phyloP scores from a whole-genome alignment of 2,888 invertebrate species.

The Caenorhabditis sp. region DNA sequence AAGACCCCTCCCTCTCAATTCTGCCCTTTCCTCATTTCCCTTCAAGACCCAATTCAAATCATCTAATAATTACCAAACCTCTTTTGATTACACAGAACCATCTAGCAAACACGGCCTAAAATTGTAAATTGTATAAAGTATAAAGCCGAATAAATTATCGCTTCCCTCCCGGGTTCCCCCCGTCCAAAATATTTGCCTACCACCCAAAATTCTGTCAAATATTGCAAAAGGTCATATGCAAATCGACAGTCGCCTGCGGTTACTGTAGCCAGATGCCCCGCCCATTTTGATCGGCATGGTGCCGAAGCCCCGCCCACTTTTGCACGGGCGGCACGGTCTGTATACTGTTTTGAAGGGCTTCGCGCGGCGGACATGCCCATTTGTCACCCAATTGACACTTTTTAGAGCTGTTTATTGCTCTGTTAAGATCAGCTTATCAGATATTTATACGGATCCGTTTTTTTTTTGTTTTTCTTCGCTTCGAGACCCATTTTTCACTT shows the following conservation, averaged over 20 bases:
- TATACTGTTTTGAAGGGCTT: slow-evolving; percentile 22
- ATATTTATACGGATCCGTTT: background rate
- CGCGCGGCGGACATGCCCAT: too few relatives aligned
- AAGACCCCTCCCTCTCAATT: too few relatives aligned
- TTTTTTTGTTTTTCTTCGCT: background rate
- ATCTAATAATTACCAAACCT: too few relatives aligned
- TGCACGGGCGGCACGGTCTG: background rate
- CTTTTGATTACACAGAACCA: too few relatives aligned
- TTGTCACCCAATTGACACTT: slow-evolving; percentile 31
- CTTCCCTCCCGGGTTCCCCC: too few relatives aligned
- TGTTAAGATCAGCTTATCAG: background rate
- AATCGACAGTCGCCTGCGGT: slow-evolving; percentile 30
- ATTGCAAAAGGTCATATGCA: slow-evolving; percentile 54
- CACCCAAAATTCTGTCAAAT: too few relatives aligned
- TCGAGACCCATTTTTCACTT: background rate
- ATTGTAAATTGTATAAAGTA: too few relatives aligned
- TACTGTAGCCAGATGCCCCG: slow-evolving; percentile 43
- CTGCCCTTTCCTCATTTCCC: too few relatives aligned
- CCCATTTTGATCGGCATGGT: slow-evolving; percentile 16
- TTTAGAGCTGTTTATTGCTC: background rate
- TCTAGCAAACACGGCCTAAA: too few relatives aligned
- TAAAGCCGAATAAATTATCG: too few relatives aligned
- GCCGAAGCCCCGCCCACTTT: slow-evolving; percentile 27
- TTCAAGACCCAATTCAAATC: too few relatives aligned
- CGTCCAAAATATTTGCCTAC: too few relatives aligned